Percentiles rank a stretch among this genome's conserved stretches.
phyloP scores from a whole-genome alignment of 2,888 invertebrate genomes.

The Theretra japonica region DNA sequence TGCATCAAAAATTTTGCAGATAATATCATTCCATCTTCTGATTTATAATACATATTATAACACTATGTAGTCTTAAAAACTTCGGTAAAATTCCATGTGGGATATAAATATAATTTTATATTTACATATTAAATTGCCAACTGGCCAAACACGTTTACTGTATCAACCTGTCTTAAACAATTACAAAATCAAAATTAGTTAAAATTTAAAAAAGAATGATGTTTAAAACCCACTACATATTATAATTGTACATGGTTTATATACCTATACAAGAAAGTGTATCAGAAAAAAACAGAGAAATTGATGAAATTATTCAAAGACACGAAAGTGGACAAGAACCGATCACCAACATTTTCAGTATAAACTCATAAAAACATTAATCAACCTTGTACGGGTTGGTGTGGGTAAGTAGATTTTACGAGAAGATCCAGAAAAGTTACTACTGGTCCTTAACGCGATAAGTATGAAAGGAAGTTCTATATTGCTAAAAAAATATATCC shows the following conservation, averaged over 20 bases:
- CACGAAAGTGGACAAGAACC: no score
- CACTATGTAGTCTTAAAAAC: neutral
- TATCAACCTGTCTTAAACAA: neutral
- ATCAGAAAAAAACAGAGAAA: no score
- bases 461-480: no score
- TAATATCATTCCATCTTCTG: neutral
- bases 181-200: neutral
- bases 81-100: constrained; percentile 6
- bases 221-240: no score
- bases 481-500: no score
- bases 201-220: neutral
- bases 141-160: constrained; percentile 9
- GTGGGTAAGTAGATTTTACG: no score
- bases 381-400: no score
- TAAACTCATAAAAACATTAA: no score
- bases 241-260: neutral
- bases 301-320: no score
- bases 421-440: no score
- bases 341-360: no score
- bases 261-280: neutral
- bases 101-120: neutral
- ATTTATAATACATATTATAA: neutral
- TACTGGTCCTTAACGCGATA: no score
- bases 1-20: neutral
- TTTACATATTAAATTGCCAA: neutral